These are phyloP conservation scores for Campoplex nolae DNA, from an alignment of 2,888 invertebrate species.

Conservation along the genomic window DNA sequence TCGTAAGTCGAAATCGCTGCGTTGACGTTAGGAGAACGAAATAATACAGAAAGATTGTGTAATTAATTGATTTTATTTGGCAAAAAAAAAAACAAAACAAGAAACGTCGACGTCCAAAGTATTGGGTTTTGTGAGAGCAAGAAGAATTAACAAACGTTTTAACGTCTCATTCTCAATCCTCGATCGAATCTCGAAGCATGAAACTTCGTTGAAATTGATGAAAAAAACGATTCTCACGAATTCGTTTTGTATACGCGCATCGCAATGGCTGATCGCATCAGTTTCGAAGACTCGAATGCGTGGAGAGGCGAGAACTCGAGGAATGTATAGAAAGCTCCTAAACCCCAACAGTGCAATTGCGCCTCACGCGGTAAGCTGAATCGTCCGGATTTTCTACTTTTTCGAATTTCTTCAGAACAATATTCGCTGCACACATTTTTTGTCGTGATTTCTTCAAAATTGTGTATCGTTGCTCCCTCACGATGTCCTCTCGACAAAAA, in stretches of 20 bases:
- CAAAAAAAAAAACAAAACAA: no score
- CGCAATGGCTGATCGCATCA: conserved; percentile 9
- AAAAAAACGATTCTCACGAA: neutral
- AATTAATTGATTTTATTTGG: no score
- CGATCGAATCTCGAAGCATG: neutral
- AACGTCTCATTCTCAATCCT: no score
- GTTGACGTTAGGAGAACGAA: no score
- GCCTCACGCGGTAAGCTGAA: neutral
- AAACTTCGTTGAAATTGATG: neutral
- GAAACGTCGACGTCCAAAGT: no score
- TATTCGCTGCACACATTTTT: neutral
- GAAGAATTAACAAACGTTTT: neutral
- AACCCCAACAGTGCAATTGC: neutral
- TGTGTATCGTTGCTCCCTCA: neutral
- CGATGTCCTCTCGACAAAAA: neutral
- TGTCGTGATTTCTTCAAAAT: neutral
- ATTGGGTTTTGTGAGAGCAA: neutral
- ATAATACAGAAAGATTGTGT: no score
- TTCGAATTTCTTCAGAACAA: neutral
- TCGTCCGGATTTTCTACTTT: neutral
- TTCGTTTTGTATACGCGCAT: neutral
- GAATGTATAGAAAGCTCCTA: conserved; percentile 1
- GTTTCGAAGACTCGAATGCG: conserved; percentile 37
- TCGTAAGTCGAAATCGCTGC: no score
- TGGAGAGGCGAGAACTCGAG: conserved; percentile 10